Conservation (phyloP, 2,113 vertebrate species). For the Lophura nycthemera region DNA sequence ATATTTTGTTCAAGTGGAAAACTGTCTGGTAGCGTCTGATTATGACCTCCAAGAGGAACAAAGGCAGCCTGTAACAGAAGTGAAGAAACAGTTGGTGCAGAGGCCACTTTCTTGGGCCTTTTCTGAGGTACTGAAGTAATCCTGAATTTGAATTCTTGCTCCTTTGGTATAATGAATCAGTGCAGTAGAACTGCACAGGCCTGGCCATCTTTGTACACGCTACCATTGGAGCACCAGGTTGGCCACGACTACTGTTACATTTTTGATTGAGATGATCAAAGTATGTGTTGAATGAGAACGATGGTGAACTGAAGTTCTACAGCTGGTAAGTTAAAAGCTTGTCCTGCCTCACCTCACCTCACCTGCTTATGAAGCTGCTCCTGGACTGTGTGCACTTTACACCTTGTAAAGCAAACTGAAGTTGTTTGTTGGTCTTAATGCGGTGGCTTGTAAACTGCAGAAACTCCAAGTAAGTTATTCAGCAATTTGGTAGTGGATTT, state of each 20-base stretch:
- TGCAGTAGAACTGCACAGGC: neutral
- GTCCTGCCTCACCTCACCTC: neutral
- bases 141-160: neutral
- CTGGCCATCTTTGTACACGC: rapidly evolving
- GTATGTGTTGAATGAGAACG: neutral
- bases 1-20: neutral
- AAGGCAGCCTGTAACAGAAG: neutral
- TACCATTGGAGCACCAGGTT: too few relatives aligned
- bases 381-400: neutral
- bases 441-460: neutral
- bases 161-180: rapidly evolving
- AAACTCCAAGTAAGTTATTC: neutral
- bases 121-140: neutral
- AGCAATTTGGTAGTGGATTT: neutral
- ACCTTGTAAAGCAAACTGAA: neutral
- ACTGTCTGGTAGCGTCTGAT: neutral
- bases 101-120: neutral
- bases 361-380: neutral
- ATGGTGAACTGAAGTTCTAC: neutral
- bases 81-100: neutral
- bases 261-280: neutral
- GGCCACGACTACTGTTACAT: rapidly evolving
- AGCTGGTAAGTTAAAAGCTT: neutral
- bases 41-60: neutral
- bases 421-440: neutral